These are phyloP conservation scores for Nomada hirtipes DNA, from an alignment of 2,888 invertebrate genomes.

Conservation along the genomic window DNA sequence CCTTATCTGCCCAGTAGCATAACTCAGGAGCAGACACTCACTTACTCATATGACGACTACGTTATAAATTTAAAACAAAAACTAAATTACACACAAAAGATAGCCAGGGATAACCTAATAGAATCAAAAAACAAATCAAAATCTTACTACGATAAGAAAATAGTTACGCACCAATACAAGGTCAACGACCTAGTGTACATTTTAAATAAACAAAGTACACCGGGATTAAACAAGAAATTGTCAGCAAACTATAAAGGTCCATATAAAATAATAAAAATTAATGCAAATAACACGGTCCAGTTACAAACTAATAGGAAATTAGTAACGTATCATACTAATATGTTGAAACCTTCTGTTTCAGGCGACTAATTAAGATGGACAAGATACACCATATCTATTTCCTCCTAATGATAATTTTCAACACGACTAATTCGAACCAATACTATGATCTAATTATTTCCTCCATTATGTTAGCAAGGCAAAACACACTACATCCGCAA, in stretches of 20 bases:
- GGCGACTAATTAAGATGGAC: neutral
- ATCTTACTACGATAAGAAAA: conserved; percentile 27
- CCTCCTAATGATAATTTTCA: neutral
- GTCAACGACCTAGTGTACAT: conserved; percentile 14
- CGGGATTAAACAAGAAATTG: conserved; percentile 26
- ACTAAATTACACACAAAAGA: conserved; percentile 21
- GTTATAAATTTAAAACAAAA: conserved; percentile 31
- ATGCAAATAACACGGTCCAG: conserved; percentile 18
- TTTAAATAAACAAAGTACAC: conserved; percentile 5
- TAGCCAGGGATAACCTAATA: conserved; percentile 27
- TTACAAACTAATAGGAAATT: conserved; percentile 10
- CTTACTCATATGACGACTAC: conserved; percentile 18
- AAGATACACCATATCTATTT: neutral
- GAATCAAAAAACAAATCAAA: conserved; percentile 19
- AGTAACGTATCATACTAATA: conserved; percentile 31
- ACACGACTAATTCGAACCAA: neutral
- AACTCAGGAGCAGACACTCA: neutral
- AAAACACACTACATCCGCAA: too few relatives aligned
- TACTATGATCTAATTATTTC: conserved; percentile 16
- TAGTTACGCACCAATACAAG: conserved; percentile 2
- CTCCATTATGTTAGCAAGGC: too few relatives aligned
- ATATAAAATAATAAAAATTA: conserved; percentile 28
- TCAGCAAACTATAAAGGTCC: conserved; percentile 13
- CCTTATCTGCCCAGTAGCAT: conserved; percentile 13
- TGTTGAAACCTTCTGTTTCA: conserved; percentile 40